phyloP scores from a whole-genome alignment of 2,888 invertebrate species.

The Agrotis clavis region DNA sequence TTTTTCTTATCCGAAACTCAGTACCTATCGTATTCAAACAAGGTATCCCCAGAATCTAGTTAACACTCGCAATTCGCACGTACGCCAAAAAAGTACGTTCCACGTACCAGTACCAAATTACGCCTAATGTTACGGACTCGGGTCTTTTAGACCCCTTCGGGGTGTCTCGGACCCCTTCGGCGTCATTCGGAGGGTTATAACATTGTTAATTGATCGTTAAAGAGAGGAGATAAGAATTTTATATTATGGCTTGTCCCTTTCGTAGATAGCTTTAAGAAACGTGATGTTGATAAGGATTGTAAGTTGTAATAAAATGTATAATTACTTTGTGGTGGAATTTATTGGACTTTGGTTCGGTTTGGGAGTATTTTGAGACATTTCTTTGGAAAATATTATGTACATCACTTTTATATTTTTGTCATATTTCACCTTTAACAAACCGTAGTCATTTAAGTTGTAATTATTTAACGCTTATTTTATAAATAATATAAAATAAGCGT shows the following conservation, averaged over 20 bases:
- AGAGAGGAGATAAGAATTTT: constrained; percentile 62
- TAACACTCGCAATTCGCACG: constrained; percentile 47
- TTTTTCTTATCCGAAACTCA: not conserved
- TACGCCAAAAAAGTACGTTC: constrained; percentile 56
- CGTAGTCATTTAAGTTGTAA: too few relatives aligned
- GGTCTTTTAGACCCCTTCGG: constrained; percentile 51
- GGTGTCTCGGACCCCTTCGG: constrained; percentile 45
- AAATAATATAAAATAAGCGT: too few relatives aligned
- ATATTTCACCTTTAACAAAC: too few relatives aligned
- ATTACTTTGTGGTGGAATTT: constrained; percentile 39
- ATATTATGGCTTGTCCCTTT: constrained; percentile 53
- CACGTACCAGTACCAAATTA: constrained; percentile 58
- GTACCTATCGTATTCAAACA: constrained; percentile 38
- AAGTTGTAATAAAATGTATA: constrained; percentile 46
- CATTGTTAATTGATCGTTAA: constrained; percentile 69
- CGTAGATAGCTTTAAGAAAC: constrained; percentile 49
- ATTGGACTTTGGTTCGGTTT: constrained; percentile 1
- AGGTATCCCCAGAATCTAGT: constrained; percentile 39
- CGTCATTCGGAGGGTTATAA: constrained; percentile 65
- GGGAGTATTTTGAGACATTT: not conserved
- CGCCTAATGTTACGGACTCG: constrained; percentile 58
- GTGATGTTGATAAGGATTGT: constrained; percentile 52
- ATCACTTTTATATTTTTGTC: not conserved
- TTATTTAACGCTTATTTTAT: too few relatives aligned
- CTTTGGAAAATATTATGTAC: not conserved